These are phyloP conservation scores for Spermophilus dauricus DNA, from an alignment of 2,113 vertebrate genomes.

Conservation along the genomic window DNA sequence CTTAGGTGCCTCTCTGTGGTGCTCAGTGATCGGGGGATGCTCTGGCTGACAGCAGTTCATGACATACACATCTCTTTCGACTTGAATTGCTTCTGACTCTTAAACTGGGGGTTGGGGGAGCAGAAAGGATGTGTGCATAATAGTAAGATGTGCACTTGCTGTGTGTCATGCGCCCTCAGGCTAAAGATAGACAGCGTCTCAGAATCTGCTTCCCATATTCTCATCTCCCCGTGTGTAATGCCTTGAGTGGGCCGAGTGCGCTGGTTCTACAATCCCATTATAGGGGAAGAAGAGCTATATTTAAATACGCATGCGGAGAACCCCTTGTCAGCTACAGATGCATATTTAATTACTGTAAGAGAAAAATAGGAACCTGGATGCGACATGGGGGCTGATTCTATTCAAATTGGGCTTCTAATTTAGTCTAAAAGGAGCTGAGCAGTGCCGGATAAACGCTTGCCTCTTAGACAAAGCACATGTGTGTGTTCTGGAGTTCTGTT, in stretches of 20 bases:
- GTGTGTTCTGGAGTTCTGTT: not conserved
- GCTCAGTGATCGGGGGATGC: not conserved
- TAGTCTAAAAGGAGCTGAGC: slow-evolving; percentile 61
- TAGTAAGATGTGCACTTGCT: slow-evolving; percentile 44
- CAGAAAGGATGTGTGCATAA: not conserved
- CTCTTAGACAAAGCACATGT: slow-evolving; percentile 45
- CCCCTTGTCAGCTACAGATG: slow-evolving; percentile 67
- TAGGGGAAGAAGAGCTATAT: slow-evolving; percentile 56
- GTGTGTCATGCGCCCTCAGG: not conserved
- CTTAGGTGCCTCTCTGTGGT: not conserved
- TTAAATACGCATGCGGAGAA: slow-evolving; percentile 63
- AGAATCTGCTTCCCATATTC: not conserved
- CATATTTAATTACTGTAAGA: slow-evolving; percentile 69
- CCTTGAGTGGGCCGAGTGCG: slow-evolving; percentile 23
- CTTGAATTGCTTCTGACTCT: slow-evolving; percentile 55
- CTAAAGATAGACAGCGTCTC: not conserved
- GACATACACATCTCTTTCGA: not conserved
- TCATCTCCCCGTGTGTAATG: not conserved
- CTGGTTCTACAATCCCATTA: slow-evolving; percentile 56
- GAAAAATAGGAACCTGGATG: slow-evolving; percentile 51
- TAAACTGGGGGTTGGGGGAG: slow-evolving; percentile 17
- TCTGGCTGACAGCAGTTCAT: not conserved
- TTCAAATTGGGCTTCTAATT: slow-evolving; percentile 75
- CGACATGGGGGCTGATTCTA: slow-evolving; percentile 63
- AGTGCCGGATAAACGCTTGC: slow-evolving; percentile 38